phyloP scores from a whole-genome alignment of 2,797 vertebrate genomes.

The Lagocephalus sceleratus region DNA sequence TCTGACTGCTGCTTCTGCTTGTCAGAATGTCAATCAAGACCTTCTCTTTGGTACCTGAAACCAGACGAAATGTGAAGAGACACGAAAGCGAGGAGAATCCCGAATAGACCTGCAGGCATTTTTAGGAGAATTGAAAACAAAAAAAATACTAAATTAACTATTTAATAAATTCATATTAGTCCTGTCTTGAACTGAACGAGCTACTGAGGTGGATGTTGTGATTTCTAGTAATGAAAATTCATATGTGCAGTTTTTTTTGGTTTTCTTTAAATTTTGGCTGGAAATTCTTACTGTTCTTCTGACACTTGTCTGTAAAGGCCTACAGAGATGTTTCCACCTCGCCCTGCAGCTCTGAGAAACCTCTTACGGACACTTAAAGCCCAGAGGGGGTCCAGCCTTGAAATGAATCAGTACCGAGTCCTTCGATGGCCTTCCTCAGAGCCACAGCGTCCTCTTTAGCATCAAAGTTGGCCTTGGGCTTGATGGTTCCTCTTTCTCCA shows the following conservation, averaged over 20 bases:
- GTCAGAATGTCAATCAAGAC: conserved; percentile 71
- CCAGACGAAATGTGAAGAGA: not conserved
- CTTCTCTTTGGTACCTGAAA: conserved; percentile 76
- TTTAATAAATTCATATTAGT: too few species aligned
- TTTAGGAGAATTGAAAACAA: not conserved
- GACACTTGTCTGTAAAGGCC: too few species aligned
- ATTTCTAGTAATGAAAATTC: too few species aligned
- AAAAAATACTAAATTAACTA: too few species aligned
- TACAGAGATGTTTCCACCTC: too few species aligned
- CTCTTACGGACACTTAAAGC: too few species aligned
- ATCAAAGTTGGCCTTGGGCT: conserved; percentile 65
- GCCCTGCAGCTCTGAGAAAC: too few species aligned
- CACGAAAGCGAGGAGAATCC: not conserved
- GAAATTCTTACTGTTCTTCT: too few species aligned
- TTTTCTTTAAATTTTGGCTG: too few species aligned
- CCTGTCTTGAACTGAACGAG: too few species aligned
- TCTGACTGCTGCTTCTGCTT: conserved; percentile 67
- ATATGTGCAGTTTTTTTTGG: too few species aligned
- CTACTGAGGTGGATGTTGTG: too few species aligned
- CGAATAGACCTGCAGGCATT: not conserved
- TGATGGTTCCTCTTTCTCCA: conserved; percentile 70
- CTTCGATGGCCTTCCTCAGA: conserved; percentile 74
- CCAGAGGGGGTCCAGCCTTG: not conserved
- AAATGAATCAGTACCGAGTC: conserved; percentile 64
- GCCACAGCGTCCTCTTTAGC: conserved; percentile 69